phyloP scores from a whole-genome alignment of 2,113 vertebrate genomes.

The Craseonycteris thonglongyai region DNA sequence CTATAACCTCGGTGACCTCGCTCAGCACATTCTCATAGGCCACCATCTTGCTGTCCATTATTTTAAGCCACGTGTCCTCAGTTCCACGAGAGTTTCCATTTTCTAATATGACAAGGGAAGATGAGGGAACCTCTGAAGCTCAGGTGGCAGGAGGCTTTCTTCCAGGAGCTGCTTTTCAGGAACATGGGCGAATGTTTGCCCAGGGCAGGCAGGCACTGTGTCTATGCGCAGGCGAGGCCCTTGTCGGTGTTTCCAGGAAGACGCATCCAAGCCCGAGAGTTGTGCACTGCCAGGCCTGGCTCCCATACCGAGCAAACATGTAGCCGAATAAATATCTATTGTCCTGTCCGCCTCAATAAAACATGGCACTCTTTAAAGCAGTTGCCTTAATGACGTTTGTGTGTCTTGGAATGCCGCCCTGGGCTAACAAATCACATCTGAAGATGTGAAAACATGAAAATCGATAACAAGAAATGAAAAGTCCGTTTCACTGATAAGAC shows the following conservation, averaged over 20 bases:
- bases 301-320: constrained; percentile 32
- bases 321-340: constrained; percentile 57
- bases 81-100: neutral
- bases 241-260: constrained; percentile 51
- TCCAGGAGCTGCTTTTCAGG: constrained; percentile 32
- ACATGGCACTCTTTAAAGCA: constrained; percentile 50
- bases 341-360: constrained; percentile 69
- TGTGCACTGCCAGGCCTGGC: neutral
- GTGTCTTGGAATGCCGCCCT: constrained; percentile 53
- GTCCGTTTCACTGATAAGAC: constrained; percentile 35
- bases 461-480: constrained; percentile 59
- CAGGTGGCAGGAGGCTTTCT: neutral
- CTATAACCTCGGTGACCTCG: neutral
- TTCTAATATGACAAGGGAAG: neutral
- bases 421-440: constrained; percentile 50
- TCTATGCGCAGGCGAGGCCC: neutral
- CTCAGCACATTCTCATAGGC: neutral
- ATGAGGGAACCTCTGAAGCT: neutral
- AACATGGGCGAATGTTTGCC: constrained; percentile 29
- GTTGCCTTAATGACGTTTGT: constrained; percentile 51
- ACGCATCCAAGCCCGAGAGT: neutral
- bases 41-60: neutral
- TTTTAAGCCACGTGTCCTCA: neutral
- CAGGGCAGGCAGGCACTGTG: constrained; percentile 26
- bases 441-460: constrained; percentile 67